Evolutionary conservation across 2,888 invertebrate species (phyloP).

Genomic region (Meiosimyza decipiens): DNA sequence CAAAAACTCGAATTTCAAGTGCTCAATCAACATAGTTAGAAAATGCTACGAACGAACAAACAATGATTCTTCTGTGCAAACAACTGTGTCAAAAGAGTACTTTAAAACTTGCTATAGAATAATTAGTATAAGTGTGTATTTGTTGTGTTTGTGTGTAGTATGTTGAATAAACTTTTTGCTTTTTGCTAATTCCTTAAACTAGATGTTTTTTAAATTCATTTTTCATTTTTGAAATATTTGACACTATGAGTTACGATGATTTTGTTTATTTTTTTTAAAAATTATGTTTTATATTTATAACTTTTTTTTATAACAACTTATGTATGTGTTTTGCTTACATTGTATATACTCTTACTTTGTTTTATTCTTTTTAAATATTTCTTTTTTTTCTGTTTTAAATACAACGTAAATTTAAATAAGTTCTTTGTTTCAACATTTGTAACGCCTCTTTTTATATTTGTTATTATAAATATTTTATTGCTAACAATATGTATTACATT

Average conservation of each 20-base stretch:
- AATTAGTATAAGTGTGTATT: not conserved
- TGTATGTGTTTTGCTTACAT: conserved; percentile 23
- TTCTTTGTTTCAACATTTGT: not conserved
- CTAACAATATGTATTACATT: conserved; percentile 57
- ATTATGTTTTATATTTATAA: conserved; percentile 1
- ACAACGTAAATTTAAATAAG: conserved; percentile 17
- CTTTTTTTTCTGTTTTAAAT: conserved; percentile 6
- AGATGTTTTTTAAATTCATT: conserved; percentile 7
- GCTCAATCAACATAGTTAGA: conserved; percentile 23
- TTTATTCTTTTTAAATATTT: conserved; percentile 7
- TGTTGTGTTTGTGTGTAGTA: not conserved
- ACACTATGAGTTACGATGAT: conserved; percentile 19
- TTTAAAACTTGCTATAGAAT: conserved; percentile 6
- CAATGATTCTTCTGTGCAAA: conserved; percentile 8
- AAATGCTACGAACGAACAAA: conserved; percentile 15
- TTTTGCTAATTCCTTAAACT: conserved; percentile 14
- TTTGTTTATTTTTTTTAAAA: not conserved
- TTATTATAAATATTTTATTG: conserved; percentile 38
- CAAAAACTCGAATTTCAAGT: conserved; percentile 18
- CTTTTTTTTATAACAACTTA: conserved; percentile 24
- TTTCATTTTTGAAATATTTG: conserved; percentile 22
- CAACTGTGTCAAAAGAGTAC: conserved; percentile 23
- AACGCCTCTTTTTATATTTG: conserved; percentile 11
- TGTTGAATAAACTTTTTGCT: not conserved
- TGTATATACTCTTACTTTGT: not conserved